phyloP scores from a whole-genome alignment of 2,113 vertebrate genomes.

The Pollimyrus isidori region DNA sequence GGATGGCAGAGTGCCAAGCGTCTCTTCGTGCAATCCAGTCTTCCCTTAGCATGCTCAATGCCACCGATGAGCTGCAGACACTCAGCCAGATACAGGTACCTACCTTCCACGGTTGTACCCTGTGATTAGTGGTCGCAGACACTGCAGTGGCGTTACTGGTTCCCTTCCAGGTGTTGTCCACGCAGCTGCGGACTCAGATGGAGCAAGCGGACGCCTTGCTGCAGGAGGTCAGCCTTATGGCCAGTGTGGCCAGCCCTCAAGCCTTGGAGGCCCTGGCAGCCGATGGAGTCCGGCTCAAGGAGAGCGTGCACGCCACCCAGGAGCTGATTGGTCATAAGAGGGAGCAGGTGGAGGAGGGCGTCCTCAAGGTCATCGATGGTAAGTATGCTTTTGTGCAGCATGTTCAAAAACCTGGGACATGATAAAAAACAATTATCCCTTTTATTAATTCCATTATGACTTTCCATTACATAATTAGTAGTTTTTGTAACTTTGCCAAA shows the following conservation, averaged over 20 bases:
- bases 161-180: slow-evolving; percentile 64
- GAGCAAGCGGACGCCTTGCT: slow-evolving; percentile 65
- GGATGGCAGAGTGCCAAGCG: slow-evolving; percentile 43
- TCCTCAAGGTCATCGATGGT: slow-evolving; percentile 68
- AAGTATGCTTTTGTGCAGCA: slow-evolving; percentile 21
- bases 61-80: slow-evolving; percentile 25
- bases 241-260: slow-evolving; percentile 62
- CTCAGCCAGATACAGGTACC: slow-evolving; percentile 51
- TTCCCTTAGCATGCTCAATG: slow-evolving; percentile 35
- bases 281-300: slow-evolving; percentile 49
- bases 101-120: neutral
- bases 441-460: neutral
- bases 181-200: slow-evolving; percentile 73
- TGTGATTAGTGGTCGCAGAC: neutral
- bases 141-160: slow-evolving; percentile 1
- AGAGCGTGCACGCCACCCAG: slow-evolving; percentile 61
- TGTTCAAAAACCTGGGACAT: neutral
- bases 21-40: slow-evolving; percentile 46
- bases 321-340: slow-evolving; percentile 76
- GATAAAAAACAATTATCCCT: neutral
- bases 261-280: slow-evolving; percentile 67
- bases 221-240: slow-evolving; percentile 66
- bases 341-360: slow-evolving; percentile 71
- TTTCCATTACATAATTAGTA: neutral
- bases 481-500: neutral